Conservation (phyloP, 2,797 vertebrate genomes). For the Halcyon leucocephala region DNA sequence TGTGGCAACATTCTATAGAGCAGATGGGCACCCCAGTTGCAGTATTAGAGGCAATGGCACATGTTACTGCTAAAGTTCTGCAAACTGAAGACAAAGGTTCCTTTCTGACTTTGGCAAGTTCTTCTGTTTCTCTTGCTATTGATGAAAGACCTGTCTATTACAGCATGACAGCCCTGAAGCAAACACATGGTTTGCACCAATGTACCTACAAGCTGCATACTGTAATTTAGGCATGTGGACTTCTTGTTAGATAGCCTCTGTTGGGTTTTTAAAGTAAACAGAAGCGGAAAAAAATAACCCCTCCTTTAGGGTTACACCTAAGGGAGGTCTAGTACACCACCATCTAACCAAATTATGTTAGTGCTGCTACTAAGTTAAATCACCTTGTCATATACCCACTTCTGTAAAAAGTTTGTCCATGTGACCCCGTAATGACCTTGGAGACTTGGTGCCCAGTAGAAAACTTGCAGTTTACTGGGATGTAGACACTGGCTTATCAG, state of each 20-base stretch:
- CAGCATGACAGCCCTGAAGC: not conserved
- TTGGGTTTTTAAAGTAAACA: conserved; percentile 46
- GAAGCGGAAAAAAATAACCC: not conserved
- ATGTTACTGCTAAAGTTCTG: conserved; percentile 14
- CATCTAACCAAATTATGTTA: not conserved
- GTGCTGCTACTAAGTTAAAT: not conserved
- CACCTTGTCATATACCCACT: not conserved
- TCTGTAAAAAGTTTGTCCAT: not conserved
- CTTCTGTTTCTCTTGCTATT: conserved; percentile 22
- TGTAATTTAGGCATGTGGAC: not conserved
- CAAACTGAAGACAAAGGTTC: conserved; percentile 18
- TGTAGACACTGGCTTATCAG: conserved; percentile 38
- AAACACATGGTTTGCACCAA: conserved; percentile 2
- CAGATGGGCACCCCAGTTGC: conserved; percentile 61
- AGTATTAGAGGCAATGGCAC: not conserved
- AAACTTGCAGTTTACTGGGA: not conserved
- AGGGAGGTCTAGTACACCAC: not conserved
- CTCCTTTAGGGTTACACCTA: not conserved
- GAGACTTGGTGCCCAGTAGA: not conserved
- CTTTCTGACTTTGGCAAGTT: conserved; percentile 35
- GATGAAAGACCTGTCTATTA: conserved; percentile 11
- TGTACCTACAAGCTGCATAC: not conserved
- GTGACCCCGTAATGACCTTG: not conserved
- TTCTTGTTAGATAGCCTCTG: not conserved
- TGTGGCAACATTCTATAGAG: conserved; percentile 69